Percentiles rank a stretch among this genome's conserved stretches.
phyloP scores from a whole-genome alignment of 2,797 vertebrate genomes.

The Myotis pilosus region DNA sequence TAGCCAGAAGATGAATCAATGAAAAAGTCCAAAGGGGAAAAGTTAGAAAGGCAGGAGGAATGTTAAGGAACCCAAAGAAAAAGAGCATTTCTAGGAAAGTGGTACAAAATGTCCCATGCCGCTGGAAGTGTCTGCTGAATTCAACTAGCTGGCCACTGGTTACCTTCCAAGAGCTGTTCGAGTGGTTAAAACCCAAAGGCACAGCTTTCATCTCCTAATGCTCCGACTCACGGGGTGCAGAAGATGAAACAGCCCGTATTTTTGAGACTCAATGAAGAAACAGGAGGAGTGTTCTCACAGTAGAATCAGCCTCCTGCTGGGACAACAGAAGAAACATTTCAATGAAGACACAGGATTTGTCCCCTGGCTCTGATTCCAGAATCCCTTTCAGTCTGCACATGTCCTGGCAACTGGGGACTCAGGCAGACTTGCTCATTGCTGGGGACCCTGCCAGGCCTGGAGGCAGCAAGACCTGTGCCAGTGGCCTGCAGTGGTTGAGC shows the following conservation, averaged over 20 bases:
- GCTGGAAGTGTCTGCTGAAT: not conserved
- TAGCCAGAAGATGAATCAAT: not conserved
- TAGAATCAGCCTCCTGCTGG: not conserved
- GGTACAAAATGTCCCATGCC: not conserved
- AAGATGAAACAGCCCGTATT: not conserved
- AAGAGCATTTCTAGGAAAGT: not conserved
- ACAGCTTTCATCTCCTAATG: not conserved
- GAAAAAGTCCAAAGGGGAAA: not conserved
- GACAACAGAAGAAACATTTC: not conserved
- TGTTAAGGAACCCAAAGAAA: not conserved
- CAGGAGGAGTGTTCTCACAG: not conserved
- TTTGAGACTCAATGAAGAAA: not conserved
- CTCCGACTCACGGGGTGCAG: not conserved
- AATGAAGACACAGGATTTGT: not conserved
- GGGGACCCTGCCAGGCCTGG: not conserved
- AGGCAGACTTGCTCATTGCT: not conserved
- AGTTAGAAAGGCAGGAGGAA: not conserved
- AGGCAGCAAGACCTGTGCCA: not conserved
- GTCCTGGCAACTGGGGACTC: not conserved
- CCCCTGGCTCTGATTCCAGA: not conserved
- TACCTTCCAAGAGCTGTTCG: not conserved
- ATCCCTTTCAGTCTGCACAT: rapidly evolving
- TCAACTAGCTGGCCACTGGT: not conserved
- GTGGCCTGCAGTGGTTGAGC: not conserved
- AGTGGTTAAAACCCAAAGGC: not conserved